These are phyloP conservation scores for Pherbina coryleti DNA, from an alignment of 2,888 invertebrate genomes.

Conservation along the genomic window DNA sequence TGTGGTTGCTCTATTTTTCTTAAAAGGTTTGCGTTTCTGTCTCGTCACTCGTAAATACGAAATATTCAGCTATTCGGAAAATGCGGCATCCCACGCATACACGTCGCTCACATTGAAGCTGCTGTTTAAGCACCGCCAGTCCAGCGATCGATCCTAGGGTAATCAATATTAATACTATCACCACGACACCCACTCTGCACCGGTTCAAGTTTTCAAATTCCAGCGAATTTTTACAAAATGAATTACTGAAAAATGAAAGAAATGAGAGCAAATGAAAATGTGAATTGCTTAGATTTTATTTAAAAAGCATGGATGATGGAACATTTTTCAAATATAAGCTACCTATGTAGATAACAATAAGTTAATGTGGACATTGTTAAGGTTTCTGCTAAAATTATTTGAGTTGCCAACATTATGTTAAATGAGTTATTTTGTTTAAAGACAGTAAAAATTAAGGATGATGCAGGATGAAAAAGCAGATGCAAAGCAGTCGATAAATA, in stretches of 20 bases:
- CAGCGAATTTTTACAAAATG: not conserved
- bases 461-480: not conserved
- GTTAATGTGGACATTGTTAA: too few species aligned
- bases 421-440: too few species aligned
- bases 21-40: not conserved
- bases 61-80: not conserved
- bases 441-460: too few species aligned
- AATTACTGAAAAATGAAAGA: not conserved
- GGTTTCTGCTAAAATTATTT: too few species aligned
- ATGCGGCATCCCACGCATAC: not conserved
- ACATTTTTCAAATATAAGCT: too few species aligned
- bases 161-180: not conserved
- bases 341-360: too few species aligned
- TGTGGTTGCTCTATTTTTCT: not conserved
- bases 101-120: slow-evolving; percentile 3
- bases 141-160: not conserved
- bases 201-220: not conserved
- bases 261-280: not conserved
- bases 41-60: not conserved
- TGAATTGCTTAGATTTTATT: too few species aligned
- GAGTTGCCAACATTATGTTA: too few species aligned
- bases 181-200: not conserved
- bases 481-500: not conserved
- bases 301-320: too few species aligned
- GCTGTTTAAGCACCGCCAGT: not conserved